Evolutionary conservation across 2,888 invertebrate genomes (phyloP), one percentile per base, ranked within the genome.

Genomic region (Melanophora roralis): DNA sequence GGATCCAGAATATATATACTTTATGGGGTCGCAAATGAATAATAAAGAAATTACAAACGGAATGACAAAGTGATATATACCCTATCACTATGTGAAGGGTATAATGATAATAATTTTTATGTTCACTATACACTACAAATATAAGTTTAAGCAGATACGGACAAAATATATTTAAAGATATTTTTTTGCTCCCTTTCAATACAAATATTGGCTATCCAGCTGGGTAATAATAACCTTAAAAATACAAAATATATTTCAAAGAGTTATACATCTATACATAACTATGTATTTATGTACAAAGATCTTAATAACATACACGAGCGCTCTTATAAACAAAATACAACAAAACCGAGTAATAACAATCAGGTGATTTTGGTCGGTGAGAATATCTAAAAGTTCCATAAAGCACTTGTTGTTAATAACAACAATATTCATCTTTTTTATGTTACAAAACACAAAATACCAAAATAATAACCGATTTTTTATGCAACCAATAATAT

Each of bases 351-450:
- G 32, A 14, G 19, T 47, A 62, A 62, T 12, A 64, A 64, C 49
- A 64, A 64, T 51, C 38, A 51, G 36, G 49, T 64, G 64, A 14
- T 8, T 49, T 34, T 57, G 12, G 8, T 62, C n/a, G 21, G n/a
- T 36, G 47, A n/a, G 47, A 36, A 49, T 38, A 23, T 5, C 5
- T 40, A 21, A 38, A 59, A 40, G 40, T 64, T 38, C 23, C 49
- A 49, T 11, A 51, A 27, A 23, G 49, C 23, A 23, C 9, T 32
- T 12, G 36, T 12, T 16, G 21, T 12, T 38, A 51, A 64, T 38
- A 27, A 36, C 49, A 64, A 64, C 36, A 49, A 49, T 51, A 38
- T 38, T 38, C 12, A 57, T 36, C 36, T 23, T 36, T 23, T 51
- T 64, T 64, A 27, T 21, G 34, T 64, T 21, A 19, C 16, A 21